Conservation (phyloP, 2,113 vertebrate genomes). For the Trogon melanurus region DNA sequence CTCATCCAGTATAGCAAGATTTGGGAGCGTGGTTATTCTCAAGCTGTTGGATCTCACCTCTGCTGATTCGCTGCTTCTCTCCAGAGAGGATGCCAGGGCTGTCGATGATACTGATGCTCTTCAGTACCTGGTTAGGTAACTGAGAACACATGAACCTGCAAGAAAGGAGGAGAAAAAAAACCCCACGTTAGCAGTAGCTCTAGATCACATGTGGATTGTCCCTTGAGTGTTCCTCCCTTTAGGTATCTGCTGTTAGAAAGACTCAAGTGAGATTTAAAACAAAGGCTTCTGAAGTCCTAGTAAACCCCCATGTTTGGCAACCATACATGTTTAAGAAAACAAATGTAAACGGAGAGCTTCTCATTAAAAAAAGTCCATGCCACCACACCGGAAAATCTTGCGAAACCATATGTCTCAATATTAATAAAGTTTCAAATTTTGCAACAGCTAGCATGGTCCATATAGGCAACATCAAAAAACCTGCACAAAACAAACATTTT, state of each 20-base stretch:
- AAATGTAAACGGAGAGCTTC: not conserved
- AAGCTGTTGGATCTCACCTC: slow-evolving; percentile 79
- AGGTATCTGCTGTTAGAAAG: not conserved
- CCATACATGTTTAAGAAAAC: not conserved
- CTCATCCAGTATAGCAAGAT: not conserved
- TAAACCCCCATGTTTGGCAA: not conserved
- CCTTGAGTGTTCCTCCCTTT: not conserved
- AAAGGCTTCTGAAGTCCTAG: not conserved
- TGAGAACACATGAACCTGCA: slow-evolving; percentile 97
- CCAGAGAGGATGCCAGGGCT: slow-evolving; percentile 96
- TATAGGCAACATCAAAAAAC: not conserved
- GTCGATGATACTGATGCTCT: slow-evolving; percentile 97
- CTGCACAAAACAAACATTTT: not conserved
- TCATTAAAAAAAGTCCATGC: not conserved
- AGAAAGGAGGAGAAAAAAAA: not conserved
- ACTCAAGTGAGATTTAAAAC: not conserved
- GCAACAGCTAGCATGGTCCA: not conserved
- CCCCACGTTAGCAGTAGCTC: not conserved
- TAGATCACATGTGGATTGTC: not conserved
- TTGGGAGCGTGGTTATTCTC: not conserved
- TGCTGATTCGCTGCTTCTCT: slow-evolving; percentile 95
- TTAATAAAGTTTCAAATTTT: not conserved
- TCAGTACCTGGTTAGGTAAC: slow-evolving; percentile 93
- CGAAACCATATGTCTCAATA: rapidly evolving
- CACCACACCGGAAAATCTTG: not conserved